Conservation (phyloP, 2,113 vertebrate species). For the Lathamus discolor region DNA sequence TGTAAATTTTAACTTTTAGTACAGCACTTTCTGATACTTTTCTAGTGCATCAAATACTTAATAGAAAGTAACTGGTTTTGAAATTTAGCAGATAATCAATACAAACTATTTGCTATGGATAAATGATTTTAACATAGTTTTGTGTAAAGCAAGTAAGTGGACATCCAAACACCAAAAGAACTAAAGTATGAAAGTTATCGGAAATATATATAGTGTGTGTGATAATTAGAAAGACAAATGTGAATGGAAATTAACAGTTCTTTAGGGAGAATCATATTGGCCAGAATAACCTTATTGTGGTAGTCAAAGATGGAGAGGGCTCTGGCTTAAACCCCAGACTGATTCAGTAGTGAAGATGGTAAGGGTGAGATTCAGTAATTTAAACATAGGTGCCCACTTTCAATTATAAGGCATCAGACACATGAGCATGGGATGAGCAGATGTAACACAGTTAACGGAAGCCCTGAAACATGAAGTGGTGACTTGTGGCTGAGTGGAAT, state of each 20-base stretch:
- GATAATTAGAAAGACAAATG: background rate
- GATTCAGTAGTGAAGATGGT: background rate
- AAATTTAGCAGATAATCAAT: background rate
- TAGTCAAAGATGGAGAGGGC: background rate
- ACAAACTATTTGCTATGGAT: background rate
- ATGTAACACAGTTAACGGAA: background rate
- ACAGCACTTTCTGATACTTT: background rate
- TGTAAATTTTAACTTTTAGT: background rate
- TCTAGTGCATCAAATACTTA: background rate
- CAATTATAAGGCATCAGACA: background rate
- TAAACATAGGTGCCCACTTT: background rate
- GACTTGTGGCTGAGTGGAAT: background rate
- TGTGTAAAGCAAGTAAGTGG: background rate
- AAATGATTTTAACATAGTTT: background rate
- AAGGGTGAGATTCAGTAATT: background rate
- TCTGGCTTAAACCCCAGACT: background rate
- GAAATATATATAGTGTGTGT: background rate
- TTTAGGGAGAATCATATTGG: background rate
- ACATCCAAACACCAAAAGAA: background rate
- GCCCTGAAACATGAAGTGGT: background rate
- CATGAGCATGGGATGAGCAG: background rate
- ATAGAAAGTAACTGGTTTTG: background rate
- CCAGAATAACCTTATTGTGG: background rate
- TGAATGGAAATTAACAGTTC: background rate
- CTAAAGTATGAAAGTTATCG: background rate